These are phyloP conservation scores for Polia nebulosa DNA, from an alignment of 2,888 invertebrate species.

Conservation along the genomic window DNA sequence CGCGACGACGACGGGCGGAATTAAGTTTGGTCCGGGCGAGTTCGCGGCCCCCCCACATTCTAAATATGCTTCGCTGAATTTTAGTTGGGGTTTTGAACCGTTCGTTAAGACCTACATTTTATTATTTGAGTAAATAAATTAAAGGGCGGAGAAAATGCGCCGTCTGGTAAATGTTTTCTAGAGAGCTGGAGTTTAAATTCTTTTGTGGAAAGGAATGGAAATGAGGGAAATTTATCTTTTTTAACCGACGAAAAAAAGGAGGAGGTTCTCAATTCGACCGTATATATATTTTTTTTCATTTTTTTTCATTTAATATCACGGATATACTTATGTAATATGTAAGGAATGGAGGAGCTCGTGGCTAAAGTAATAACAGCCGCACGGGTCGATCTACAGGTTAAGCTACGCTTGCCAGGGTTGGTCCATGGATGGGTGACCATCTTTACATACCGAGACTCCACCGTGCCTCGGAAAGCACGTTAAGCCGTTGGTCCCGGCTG, in stretches of 20 bases:
- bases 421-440: too few species aligned
- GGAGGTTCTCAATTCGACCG: too few species aligned
- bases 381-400: too few species aligned
- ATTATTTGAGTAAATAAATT: slow-evolving; percentile 68
- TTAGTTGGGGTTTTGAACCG: slow-evolving; percentile 67
- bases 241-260: too few species aligned
- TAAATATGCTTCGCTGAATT: slow-evolving; percentile 74
- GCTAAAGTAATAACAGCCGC: too few species aligned
- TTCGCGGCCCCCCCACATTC: slow-evolving; percentile 56
- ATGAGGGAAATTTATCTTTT: slow-evolving; percentile 18
- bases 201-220: slow-evolving; percentile 11
- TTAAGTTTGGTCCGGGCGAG: slow-evolving; percentile 78
- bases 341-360: too few species aligned
- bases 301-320: slow-evolving; percentile 19
- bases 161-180: slow-evolving; percentile 44
- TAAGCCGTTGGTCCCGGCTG: too few species aligned
- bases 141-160: slow-evolving; percentile 32
- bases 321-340: neutral
- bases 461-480: too few species aligned
- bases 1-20: slow-evolving; percentile 80
- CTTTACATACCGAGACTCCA: too few species aligned
- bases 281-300: too few species aligned
- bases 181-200: neutral
- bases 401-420: too few species aligned
- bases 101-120: slow-evolving; percentile 70